Conservation (phyloP, 2,888 invertebrate genomes). For the Agrotis puta region DNA sequence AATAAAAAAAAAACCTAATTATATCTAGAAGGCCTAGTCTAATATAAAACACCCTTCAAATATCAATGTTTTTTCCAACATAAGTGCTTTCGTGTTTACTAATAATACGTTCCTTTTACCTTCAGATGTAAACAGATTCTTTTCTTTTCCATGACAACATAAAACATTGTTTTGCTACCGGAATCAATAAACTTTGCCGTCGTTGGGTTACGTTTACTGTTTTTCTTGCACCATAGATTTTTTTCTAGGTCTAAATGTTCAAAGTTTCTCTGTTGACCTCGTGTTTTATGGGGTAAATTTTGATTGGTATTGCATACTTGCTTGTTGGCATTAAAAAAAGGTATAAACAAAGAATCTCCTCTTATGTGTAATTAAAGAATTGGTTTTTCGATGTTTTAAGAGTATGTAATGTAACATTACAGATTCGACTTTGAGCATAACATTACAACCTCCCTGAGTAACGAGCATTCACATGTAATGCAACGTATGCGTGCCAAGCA, state of each 20-base stretch:
- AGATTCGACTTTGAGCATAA: no score
- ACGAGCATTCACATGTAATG: no score
- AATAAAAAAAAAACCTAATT: no score
- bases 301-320: neutral
- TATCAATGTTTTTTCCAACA: neutral
- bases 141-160: neutral
- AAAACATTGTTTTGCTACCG: constrained; percentile 22
- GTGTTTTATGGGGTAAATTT: constrained; percentile 9
- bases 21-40: no score
- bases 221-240: constrained; percentile 12
- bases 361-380: no score
- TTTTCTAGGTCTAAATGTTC: neutral
- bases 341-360: no score
- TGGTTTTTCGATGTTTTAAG: no score
- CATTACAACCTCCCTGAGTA: no score
- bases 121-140: constrained; percentile 29
- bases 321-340: neutral
- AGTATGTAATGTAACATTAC: no score
- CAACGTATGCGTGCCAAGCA: no score
- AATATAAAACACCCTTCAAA: no score
- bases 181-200: constrained; percentile 45
- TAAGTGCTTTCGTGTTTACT: neutral
- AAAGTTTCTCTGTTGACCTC: neutral
- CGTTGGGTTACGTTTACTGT: constrained; percentile 15
- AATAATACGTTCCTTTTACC: neutral